Percentiles rank a stretch among this genome's conserved stretches.
Evolutionary conservation across 2,888 invertebrate species (phyloP).

Genomic region (Phortica magna): DNA sequence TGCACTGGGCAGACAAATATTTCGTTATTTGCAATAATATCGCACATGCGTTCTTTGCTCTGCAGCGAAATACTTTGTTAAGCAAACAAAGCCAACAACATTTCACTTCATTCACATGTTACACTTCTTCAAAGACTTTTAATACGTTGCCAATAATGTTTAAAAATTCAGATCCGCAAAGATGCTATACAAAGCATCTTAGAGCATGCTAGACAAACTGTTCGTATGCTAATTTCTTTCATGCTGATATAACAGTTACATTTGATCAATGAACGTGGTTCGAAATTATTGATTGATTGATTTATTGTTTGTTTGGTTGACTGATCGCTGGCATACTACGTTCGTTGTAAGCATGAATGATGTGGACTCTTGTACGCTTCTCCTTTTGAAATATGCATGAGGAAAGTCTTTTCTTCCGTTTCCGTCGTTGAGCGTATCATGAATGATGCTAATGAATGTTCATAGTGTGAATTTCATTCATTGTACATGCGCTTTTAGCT

Average conservation of each 20-base stretch:
- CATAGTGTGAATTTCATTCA: neutral
- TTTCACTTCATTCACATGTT: slow-evolving; percentile 14
- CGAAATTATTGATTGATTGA: slow-evolving; percentile 30
- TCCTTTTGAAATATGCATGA: slow-evolving; percentile 63
- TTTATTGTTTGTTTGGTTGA: slow-evolving; percentile 57
- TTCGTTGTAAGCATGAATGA: slow-evolving; percentile 44
- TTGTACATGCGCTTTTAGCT: neutral
- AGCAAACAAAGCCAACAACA: neutral
- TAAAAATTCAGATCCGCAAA: neutral
- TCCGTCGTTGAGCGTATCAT: slow-evolving; percentile 51
- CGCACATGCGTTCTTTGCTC: neutral
- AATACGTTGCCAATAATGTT: neutral
- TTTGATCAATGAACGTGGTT: slow-evolving; percentile 21
- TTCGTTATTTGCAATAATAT: neutral
- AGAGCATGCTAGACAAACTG: slow-evolving; percentile 36
- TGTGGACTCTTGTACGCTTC: neutral
- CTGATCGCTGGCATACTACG: slow-evolving; percentile 52
- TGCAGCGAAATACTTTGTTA: neutral
- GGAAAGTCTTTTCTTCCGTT: slow-evolving; percentile 71
- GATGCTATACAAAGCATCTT: slow-evolving; percentile 21
- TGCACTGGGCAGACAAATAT: neutral
- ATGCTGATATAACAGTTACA: slow-evolving; percentile 33
- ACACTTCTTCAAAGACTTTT: neutral
- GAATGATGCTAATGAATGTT: neutral
- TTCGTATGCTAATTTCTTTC: slow-evolving; percentile 47